phyloP scores from a whole-genome alignment of 2,113 vertebrate genomes.

The Bos taurus region DNA sequence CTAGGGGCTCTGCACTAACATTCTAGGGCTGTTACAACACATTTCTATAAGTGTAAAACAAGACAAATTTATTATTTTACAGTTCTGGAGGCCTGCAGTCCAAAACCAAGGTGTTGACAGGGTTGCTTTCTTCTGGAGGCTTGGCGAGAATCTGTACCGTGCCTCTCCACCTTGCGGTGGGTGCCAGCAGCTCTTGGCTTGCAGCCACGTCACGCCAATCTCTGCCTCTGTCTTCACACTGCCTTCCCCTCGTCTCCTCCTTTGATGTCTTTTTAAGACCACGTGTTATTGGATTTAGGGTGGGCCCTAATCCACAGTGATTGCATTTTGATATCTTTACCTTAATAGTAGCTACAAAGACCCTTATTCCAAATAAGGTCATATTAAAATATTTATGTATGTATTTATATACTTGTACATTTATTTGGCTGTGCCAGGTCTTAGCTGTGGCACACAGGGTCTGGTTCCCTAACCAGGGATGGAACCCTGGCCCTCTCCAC shows the following conservation, averaged over 20 bases:
- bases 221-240: neutral
- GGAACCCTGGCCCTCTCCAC: neutral
- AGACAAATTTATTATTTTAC: neutral
- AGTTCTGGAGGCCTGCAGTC: neutral
- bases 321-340: neutral
- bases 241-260: neutral
- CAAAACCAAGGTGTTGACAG: neutral
- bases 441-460: neutral
- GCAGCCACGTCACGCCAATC: neutral
- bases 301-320: neutral
- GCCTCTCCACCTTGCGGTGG: neutral
- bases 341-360: neutral
- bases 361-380: neutral
- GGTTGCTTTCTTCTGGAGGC: neutral
- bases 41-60: neutral
- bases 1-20: neutral
- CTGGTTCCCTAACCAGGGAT: neutral
- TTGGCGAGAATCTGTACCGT: neutral
- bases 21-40: neutral
- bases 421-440: neutral
- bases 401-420: neutral
- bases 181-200: neutral
- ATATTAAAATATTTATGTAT: neutral
- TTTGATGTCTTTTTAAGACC: neutral
- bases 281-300: neutral